Base-by-base conservation (phyloP, 92 coral and sea anemone genomes). In the Porites evermanni region DNA sequence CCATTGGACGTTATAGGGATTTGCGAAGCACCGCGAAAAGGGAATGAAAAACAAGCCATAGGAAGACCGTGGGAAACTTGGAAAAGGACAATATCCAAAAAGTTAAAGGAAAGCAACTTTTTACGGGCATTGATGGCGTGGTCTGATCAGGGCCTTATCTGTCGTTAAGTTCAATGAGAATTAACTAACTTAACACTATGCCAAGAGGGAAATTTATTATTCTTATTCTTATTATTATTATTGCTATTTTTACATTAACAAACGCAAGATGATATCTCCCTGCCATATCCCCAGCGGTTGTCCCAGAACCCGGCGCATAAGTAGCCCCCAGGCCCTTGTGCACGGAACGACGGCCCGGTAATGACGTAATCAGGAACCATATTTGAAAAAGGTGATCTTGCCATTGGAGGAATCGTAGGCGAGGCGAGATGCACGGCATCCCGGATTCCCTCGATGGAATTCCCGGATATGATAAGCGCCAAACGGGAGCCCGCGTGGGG, bases 391-490 rank as follows among this genome's bases (percentile, higher is more conserved):
- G 99, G 99, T 6, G 99, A 97, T 75, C 99, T 88, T 21, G 98
- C 87, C 99, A 97, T 97, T 53, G 99, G 99, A 71, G 98, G 96
- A 78, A 97, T 95, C 16, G 99, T 97, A 85, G 99, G 99, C 64
- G 96, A 93, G 76, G 98, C 98, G 52, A 95, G 83, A 68, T 88
- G 90, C 9, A 95, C 86, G 73, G 91, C 93, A 87, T 97, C 98
- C 76, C 91, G 90, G 7, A 97, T 88, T 14, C 97, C 97, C 24
- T 81, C 93, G 13, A 95, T 82, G 8, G 99, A 97, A 75, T 94
- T 97, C 72, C 98, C 99, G 53, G 98, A 88, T 65, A 97, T 84
- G 16, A 97, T 82, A n/a, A 97, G 85, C 32, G 99, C 97, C 59
- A 97, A 89, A 19, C 93, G 95, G 12, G 91, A 89, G 21, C 94